phyloP scores from a whole-genome alignment of 2,797 vertebrate genomes.

The Gymnothorax reevesii region DNA sequence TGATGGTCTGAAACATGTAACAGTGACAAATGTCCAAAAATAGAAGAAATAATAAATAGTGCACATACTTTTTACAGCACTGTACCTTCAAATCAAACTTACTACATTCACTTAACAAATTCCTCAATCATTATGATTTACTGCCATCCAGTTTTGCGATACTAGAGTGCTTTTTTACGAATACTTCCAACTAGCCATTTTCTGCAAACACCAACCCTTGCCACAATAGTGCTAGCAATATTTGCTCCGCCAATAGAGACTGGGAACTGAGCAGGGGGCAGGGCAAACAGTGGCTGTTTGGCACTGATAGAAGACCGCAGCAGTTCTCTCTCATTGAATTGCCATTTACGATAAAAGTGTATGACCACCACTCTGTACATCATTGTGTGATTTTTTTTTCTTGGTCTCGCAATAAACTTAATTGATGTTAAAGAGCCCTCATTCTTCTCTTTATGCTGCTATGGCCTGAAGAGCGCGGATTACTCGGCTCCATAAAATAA shows the following conservation, averaged over 20 bases:
- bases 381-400: slow-evolving; percentile 9
- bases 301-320: not conserved
- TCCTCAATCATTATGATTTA: not conserved
- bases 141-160: not conserved
- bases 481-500: not conserved
- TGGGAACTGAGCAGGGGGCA: not conserved
- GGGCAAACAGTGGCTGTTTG: not conserved
- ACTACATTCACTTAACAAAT: not conserved
- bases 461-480: not conserved
- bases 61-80: too few species aligned
- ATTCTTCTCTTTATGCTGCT: not conserved
- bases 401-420: not conserved
- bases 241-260: slow-evolving; percentile 22
- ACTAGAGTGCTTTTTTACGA: too few species aligned
- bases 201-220: not conserved
- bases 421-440: not conserved
- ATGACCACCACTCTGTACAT: slow-evolving; percentile 7
- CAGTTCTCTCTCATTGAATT: slow-evolving; percentile 9
- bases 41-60: too few species aligned
- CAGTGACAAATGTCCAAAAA: too few species aligned
- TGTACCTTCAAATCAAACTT: not conserved
- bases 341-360: slow-evolving; percentile 2
- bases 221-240: not conserved
- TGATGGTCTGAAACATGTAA: too few species aligned
- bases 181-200: not conserved